Base-by-base conservation (phyloP, 2,888 invertebrate species). In the Lithophane semibrunnea region DNA sequence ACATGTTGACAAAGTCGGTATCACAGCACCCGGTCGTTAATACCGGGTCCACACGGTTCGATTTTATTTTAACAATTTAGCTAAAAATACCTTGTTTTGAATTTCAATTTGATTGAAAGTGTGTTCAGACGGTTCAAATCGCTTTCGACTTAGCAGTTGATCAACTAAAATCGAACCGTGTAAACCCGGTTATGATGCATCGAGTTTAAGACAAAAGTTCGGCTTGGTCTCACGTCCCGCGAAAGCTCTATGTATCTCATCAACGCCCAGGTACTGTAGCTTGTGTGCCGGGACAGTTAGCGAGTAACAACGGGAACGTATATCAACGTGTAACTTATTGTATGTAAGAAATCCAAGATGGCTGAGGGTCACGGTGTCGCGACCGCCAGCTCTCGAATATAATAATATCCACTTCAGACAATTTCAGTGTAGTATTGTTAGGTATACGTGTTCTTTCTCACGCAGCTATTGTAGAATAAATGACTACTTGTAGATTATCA, bases 361-460 rank as follows among this genome's bases (percentile, higher is more conserved):
- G 79, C 69, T 29, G 65, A 44, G 42, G 52, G 37, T 37, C 2
- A 8, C n/a, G 9, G 10, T 37, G 18, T 56, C 52, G 67, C 21
- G 67, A 44, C 64, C 49, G 47, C 29, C 37, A 10, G 80, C 84
- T 78, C 69, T 80, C 71, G 75, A 82, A 66, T 80, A 61, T 70
- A 63, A 63, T 67, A 29, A n/a, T 56, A 37, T 37, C 18, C 24
- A 68, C 29, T 65, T 69, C 71, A 49, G n/a, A 56, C 9, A 60
- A 44, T 16, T 73, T 78, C 58, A 60, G 49, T 58, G 24, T 68
- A 73, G 63, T 67, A 63, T 68, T 77, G 66, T 70, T 83, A 83
- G 63, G 66, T 47, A 63, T 69, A 52, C 47, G 5, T 49, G n/a
- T 72, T 73, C 24, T 67, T 24, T 68, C 56, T 37, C 13, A 72